Evolutionary conservation across 2,888 invertebrate genomes (phyloP).

Genomic region (Ellobium chinense): DNA sequence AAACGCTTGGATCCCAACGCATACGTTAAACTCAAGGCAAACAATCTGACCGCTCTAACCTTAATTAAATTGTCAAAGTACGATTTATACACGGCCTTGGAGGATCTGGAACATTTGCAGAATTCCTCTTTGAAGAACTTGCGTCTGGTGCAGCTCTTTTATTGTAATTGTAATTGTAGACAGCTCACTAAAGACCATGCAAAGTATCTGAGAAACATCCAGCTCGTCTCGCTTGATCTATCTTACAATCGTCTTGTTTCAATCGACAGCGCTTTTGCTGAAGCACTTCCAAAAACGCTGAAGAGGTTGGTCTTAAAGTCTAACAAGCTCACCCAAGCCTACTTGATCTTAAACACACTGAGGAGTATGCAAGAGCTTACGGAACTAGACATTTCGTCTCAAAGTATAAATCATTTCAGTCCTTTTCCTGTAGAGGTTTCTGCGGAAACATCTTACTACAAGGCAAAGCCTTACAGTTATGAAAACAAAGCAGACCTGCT

Average conservation of each 20-base stretch:
- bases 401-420: too few relatives aligned
- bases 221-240: not conserved
- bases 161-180: not conserved
- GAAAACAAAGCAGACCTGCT: too few relatives aligned
- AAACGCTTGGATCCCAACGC: not conserved
- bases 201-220: not conserved
- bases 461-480: too few relatives aligned
- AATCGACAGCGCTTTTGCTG: not conserved
- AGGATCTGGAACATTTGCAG: not conserved
- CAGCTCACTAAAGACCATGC: not conserved
- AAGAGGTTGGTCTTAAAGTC: not conserved
- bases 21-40: not conserved
- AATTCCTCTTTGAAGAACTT: not conserved
- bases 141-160: not conserved
- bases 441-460: too few relatives aligned
- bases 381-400: not conserved
- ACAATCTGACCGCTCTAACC: not conserved
- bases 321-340: not conserved
- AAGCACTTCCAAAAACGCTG: not conserved
- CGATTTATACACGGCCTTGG: conserved; percentile 4
- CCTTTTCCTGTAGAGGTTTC: too few relatives aligned
- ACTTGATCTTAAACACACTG: not conserved
- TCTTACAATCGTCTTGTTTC: not conserved
- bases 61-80: not conserved
- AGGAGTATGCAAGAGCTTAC: not conserved